Evolutionary conservation across 2,888 invertebrate genomes (phyloP).

Genomic region (Mythimna lalbum): DNA sequence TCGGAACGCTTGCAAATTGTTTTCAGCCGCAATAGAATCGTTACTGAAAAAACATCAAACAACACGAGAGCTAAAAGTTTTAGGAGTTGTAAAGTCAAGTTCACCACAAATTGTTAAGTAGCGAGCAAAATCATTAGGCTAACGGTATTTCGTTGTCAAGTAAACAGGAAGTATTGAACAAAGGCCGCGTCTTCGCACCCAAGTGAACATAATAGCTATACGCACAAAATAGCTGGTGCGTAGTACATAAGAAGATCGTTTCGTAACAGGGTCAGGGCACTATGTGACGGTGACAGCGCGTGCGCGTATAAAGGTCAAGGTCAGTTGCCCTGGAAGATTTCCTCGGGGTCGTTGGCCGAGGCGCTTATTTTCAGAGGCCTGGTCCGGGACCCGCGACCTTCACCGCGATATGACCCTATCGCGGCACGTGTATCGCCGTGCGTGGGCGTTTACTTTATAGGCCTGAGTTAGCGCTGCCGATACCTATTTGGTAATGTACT

Average conservation of each 20-base stretch:
- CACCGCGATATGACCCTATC: slow-evolving; percentile 81
- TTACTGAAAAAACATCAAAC: slow-evolving; percentile 4
- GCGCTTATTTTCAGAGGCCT: slow-evolving; percentile 85
- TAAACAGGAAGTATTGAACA: slow-evolving; percentile 53
- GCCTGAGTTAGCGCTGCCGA: slow-evolving; percentile 56
- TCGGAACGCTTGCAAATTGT: neutral
- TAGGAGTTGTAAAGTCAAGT: neutral
- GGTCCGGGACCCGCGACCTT: slow-evolving; percentile 84
- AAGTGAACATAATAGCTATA: slow-evolving; percentile 29
- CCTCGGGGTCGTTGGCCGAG: slow-evolving; percentile 85
- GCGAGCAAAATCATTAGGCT: slow-evolving; percentile 15
- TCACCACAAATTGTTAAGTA: slow-evolving; percentile 7
- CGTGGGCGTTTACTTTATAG: slow-evolving; percentile 77
- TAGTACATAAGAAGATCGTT: slow-evolving; percentile 77
- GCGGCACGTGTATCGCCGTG: slow-evolving; percentile 83
- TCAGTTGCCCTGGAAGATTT: slow-evolving; percentile 89
- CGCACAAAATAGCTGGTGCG: slow-evolving; percentile 51
- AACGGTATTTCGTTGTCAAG: slow-evolving; percentile 14
- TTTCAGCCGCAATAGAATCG: slow-evolving; percentile 1
- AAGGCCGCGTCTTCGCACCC: slow-evolving; percentile 32
- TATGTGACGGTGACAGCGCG: slow-evolving; percentile 84
- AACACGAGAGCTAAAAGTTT: slow-evolving; percentile 4
- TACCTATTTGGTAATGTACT: slow-evolving; percentile 55
- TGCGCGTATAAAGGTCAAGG: slow-evolving; percentile 90
- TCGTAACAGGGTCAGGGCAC: slow-evolving; percentile 88